Base-by-base conservation (phyloP, 2,888 invertebrate species). In the Hypena proboscidalis region DNA sequence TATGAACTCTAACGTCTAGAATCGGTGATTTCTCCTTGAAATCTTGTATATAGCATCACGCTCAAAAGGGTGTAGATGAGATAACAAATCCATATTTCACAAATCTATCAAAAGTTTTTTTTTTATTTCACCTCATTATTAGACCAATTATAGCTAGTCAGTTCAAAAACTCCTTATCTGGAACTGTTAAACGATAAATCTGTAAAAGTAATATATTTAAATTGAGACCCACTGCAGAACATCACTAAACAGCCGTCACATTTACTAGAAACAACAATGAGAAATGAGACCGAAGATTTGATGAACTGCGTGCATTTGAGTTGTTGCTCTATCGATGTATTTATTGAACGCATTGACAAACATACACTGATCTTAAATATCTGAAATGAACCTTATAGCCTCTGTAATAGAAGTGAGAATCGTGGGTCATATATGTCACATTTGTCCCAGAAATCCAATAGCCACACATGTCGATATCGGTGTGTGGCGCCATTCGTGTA, bases 231-330 rank as follows among this genome's bases (percentile, higher is more conserved):
- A 51, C 75, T 55, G 67, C 74, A 72, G 43, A 11, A 62, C 52
- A 56, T 45, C 58, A 55, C 55, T 56, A 50, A 52, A 43, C 35
- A 30, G 30, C 29, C 9, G 11, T 40, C 15, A 47, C 55, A 56
- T 47, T 46, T 49, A 49, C 51, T 30, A 41, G 39, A 54, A 73
- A 63, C 74, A 73, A 72, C 77, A 79, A 75, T 85, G 83, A 83
- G 76, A 78, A 82, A 85, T 83, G 79, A 71, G 77, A 67, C 72
- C 77, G 77, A 82, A 79, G 77, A 83, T 84, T 83, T 85, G 85
- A 84, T 81, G 80, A 82, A 85, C 77, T 75, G 67, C 70, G 61
- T 70, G 63, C 77, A 71, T 81, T 82, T 80, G 73, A 79, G 80
- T 79, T 75, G 71, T 65, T 67, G 67, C 65, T 75, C 70, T 74